Evolutionary conservation across 23 tunicate genomes (phyloP).

Genomic region (Ascidia mentula): DNA sequence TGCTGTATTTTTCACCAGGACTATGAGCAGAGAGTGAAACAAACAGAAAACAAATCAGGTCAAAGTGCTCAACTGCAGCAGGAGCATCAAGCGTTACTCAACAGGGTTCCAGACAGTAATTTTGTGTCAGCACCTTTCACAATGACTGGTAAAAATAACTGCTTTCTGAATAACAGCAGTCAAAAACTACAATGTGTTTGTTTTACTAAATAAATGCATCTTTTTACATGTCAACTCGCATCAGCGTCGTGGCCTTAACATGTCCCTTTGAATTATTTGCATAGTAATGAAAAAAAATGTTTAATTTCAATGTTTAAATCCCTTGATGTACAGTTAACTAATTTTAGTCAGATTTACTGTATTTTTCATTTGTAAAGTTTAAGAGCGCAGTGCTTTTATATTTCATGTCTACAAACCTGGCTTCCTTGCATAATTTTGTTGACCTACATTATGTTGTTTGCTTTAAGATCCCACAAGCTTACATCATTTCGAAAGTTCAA

Average conservation of each 20-base stretch:
- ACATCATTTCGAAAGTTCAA: conserved; percentile 2
- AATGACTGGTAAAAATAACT: background rate
- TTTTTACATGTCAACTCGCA: background rate
- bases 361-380: too few relatives aligned
- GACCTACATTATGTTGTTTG: background rate
- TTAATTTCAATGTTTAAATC: too few relatives aligned
- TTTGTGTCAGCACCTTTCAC: background rate
- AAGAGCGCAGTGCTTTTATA: too few relatives aligned
- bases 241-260: background rate
- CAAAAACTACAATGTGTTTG: too few relatives aligned
- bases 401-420: too few relatives aligned
- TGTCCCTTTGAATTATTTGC: background rate
- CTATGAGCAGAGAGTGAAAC: background rate
- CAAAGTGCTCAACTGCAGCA: background rate
- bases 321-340: too few relatives aligned
- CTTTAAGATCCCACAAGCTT: background rate
- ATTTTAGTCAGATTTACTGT: too few relatives aligned
- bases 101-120: background rate
- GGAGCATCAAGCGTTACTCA: background rate
- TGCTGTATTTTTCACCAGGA: background rate
- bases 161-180: too few relatives aligned
- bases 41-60: background rate
- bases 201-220: background rate
- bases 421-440: too few relatives aligned
- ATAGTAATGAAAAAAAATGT: too few relatives aligned